Percentiles rank a stretch among this genome's conserved stretches.
phyloP scores from a whole-genome alignment of 1,140 invertebrate genomes.

The Zaprionus nigranus region DNA sequence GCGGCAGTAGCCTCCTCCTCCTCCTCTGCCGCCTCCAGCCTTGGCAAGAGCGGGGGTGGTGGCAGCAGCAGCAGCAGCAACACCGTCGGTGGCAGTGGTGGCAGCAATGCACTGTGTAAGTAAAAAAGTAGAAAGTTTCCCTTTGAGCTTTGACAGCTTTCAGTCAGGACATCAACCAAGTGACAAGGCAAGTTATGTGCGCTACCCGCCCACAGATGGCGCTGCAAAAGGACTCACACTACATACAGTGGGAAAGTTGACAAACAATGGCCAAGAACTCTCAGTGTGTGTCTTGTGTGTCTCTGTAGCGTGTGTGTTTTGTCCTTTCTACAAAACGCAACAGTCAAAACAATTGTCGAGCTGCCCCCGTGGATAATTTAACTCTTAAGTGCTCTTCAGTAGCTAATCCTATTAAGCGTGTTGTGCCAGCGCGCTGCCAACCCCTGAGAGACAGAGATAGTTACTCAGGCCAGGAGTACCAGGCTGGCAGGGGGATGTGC shows the following conservation, averaged over 20 bases:
- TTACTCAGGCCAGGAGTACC: background rate
- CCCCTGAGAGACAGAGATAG: constrained; percentile 48
- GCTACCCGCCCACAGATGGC: constrained; percentile 52
- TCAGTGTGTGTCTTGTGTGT: background rate
- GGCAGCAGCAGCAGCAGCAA: constrained; percentile 48
- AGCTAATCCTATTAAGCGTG: constrained; percentile 84
- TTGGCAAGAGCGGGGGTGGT: constrained; percentile 57
- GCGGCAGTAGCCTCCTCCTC: constrained; percentile 47
- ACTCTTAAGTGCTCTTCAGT: constrained; percentile 84
- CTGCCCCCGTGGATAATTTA: constrained; percentile 71
- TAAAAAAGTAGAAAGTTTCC: constrained; percentile 32
- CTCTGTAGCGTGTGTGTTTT: background rate
- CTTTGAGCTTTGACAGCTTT: constrained; percentile 72
- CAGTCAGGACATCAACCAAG: constrained; percentile 66
- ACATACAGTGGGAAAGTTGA: constrained; percentile 60
- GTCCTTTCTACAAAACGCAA: constrained; percentile 67
- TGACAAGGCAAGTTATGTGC: constrained; percentile 5
- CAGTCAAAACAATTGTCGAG: constrained; percentile 68
- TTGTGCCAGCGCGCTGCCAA: constrained; percentile 36
- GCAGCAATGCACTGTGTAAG: constrained; percentile 72
- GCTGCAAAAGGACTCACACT: constrained; percentile 35
- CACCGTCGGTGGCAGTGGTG: constrained; percentile 24
- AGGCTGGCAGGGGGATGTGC: constrained; percentile 35
- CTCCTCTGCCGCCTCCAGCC: constrained; percentile 50
- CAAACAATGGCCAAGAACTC: constrained; percentile 66